These are phyloP conservation scores for Gracilinanus agilis DNA, from an alignment of 2,113 vertebrate genomes.

Conservation along the genomic window DNA sequence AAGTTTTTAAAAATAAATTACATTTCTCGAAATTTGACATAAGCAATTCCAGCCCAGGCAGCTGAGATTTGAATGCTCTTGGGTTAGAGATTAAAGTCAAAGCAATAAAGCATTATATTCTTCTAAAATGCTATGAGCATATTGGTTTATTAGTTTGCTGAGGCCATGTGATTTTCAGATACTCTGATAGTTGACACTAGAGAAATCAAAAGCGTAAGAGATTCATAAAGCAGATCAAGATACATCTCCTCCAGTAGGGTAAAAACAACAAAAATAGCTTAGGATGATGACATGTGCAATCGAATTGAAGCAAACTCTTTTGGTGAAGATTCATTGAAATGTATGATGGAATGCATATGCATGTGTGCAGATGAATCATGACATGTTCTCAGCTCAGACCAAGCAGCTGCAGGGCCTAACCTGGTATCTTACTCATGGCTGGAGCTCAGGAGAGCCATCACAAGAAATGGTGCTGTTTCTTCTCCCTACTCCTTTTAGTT, in stretches of 20 bases:
- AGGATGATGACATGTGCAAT: not conserved
- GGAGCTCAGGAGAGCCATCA: not conserved
- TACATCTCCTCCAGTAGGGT: not conserved
- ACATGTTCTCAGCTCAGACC: not conserved
- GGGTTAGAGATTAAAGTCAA: slow-evolving; percentile 14
- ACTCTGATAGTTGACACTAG: not conserved
- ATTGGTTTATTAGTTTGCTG: not conserved
- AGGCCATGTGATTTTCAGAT: slow-evolving; percentile 3
- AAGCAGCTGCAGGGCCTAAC: not conserved
- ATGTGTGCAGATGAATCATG: not conserved
- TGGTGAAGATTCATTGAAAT: not conserved
- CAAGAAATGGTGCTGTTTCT: not conserved
- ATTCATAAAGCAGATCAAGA: not conserved
- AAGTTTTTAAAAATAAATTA: not conserved
- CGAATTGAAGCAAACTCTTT: not conserved
- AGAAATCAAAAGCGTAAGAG: not conserved
- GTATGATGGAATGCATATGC: not conserved
- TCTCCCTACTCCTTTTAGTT: not conserved
- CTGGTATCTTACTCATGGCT: not conserved
- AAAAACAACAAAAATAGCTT: slow-evolving; percentile 22
- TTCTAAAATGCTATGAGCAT: not conserved
- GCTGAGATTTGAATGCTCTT: not conserved
- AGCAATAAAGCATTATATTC: not conserved
- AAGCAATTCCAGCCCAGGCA: not conserved
- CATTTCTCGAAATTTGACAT: not conserved